Conservation (phyloP, 2,797 vertebrate species). For the Tympanoctomys barrerae region DNA sequence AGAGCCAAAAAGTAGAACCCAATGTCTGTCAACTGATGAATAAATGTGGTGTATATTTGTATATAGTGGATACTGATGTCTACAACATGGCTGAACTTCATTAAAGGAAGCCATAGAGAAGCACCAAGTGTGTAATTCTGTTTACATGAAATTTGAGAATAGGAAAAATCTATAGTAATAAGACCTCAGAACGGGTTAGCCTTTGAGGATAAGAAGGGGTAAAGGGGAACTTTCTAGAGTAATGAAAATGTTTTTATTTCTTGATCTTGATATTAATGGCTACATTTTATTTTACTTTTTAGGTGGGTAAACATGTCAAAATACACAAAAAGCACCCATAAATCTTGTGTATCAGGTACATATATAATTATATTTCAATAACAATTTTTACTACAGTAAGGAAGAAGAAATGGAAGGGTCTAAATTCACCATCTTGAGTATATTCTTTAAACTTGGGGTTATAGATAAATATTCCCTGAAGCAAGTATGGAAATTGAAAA, state of each 20-base stretch:
- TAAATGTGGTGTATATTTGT: no score
- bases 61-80: neutral
- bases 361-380: neutral
- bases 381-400: neutral
- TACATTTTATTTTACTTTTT: neutral
- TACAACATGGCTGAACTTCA: neutral
- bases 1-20: neutral
- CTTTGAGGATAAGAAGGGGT: neutral
- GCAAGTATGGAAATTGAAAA: neutral
- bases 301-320: neutral
- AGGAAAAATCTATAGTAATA: neutral
- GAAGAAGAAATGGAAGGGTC: neutral
- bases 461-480: neutral
- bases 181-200: neutral
- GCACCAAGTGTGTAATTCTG: neutral
- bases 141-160: neutral
- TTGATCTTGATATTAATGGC: neutral
- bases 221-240: neutral
- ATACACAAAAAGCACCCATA: neutral
- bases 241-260: conserved; percentile 21
- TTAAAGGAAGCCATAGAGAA: neutral
- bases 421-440: neutral
- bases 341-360: neutral
- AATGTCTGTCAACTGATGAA: neutral
- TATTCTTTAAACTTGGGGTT: neutral